Evolutionary conservation across 2,888 invertebrate species (phyloP).

Genomic region (Rhabditoides inermis): DNA sequence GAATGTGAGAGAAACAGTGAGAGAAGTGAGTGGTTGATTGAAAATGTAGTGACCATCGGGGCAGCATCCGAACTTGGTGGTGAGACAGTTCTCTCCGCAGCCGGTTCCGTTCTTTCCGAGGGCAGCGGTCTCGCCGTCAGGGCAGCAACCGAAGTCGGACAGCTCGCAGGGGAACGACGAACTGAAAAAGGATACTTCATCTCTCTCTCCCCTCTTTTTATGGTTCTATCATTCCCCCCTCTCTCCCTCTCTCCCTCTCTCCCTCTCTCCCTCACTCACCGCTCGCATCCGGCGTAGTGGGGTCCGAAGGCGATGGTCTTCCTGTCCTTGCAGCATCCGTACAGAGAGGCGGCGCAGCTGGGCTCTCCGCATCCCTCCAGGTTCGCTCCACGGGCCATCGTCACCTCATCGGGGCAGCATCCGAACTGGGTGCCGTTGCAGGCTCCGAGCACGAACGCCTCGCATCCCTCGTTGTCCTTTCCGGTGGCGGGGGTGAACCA

Average conservation of each 20-base stretch:
- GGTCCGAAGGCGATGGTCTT: constrained; percentile 53
- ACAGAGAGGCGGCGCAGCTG: constrained; percentile 50
- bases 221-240: no score
- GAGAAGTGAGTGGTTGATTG: no score
- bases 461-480: constrained; percentile 45
- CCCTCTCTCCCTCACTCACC: no score
- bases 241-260: no score
- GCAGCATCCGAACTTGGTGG: constrained; percentile 53
- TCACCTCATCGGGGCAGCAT: constrained; percentile 83
- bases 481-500: constrained; percentile 52
- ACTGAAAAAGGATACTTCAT: constrained; percentile 12
- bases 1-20: no score
- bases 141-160: constrained; percentile 76
- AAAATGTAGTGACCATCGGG: no score
- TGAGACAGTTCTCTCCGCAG: constrained; percentile 50
- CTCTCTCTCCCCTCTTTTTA: no score
- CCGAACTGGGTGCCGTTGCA: constrained; percentile 63
- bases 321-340: constrained; percentile 58
- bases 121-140: constrained; percentile 73
- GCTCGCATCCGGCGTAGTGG: constrained; percentile 50
- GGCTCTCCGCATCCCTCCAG: constrained; percentile 67
- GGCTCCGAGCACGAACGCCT: constrained; percentile 36
- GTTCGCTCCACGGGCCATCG: constrained; percentile 70
- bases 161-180: constrained; percentile 53
- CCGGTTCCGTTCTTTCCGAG: constrained; percentile 73